Evolutionary conservation across 2,888 invertebrate species (phyloP).

Genomic region (Synanthedon andrenaeformis): DNA sequence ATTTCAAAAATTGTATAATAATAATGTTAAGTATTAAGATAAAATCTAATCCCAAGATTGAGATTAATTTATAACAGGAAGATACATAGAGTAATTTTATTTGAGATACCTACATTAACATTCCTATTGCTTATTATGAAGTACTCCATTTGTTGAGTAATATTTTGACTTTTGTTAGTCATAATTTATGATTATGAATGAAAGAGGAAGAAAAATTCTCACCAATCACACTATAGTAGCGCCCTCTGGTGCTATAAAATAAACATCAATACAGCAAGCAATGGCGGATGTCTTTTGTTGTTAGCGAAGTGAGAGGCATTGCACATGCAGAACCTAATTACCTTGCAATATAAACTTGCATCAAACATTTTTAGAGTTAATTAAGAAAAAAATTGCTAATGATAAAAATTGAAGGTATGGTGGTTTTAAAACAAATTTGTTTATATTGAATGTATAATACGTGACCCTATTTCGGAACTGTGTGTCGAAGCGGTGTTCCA

Average conservation of each 20-base stretch:
- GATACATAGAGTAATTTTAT: too few relatives aligned
- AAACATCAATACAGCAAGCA: slow-evolving; percentile 39
- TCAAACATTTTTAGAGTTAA: background rate
- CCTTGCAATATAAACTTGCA: background rate
- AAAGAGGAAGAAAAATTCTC: slow-evolving; percentile 3
- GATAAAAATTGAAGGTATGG: slow-evolving; percentile 22
- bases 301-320: slow-evolving; percentile 32
- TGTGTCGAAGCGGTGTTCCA: slow-evolving; percentile 43
- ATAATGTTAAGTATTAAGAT: too few relatives aligned
- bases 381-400: background rate
- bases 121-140: too few relatives aligned
- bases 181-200: too few relatives aligned
- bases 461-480: slow-evolving; percentile 58
- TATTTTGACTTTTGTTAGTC: too few relatives aligned
- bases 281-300: slow-evolving; percentile 59
- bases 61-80: too few relatives aligned
- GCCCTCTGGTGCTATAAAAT: slow-evolving; percentile 43
- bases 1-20: too few relatives aligned
- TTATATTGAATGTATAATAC: slow-evolving; percentile 43
- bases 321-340: background rate
- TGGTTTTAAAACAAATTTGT: slow-evolving; percentile 21
- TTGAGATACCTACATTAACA: too few relatives aligned
- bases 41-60: too few relatives aligned
- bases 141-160: too few relatives aligned
- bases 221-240: slow-evolving; percentile 33